A percentile compares a stretch with the other conserved stretches of the same genome.
These are phyloP conservation scores for Epizoanthus ramosus DNA, from an alignment of 92 coral and sea anemone species.

Conservation along the genomic window DNA sequence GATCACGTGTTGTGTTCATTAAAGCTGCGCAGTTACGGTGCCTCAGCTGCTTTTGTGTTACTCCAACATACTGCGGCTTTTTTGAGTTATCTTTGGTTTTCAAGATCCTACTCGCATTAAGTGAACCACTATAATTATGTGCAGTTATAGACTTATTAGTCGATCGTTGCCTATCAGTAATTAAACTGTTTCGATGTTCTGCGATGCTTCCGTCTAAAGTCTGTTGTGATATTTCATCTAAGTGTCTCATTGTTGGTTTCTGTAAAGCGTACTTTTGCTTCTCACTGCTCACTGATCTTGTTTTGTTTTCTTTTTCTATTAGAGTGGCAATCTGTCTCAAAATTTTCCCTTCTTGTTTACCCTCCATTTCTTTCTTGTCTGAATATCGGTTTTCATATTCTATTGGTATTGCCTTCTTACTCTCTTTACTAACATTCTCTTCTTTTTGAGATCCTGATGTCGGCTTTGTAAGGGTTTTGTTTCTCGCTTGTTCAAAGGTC, in stretches of 20 bases:
- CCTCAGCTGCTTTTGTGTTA: slow-evolving; percentile 50
- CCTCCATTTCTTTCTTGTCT: slow-evolving; percentile 12
- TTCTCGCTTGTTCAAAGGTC: neutral
- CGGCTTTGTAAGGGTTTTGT: neutral
- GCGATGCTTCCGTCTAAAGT: neutral
- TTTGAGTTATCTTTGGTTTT: neutral
- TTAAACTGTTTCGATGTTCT: neutral
- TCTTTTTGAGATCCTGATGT: neutral
- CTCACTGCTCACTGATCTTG: neutral
- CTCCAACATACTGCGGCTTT: slow-evolving; percentile 7
- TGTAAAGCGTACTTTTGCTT: neutral
- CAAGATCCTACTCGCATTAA: neutral
- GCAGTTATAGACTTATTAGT: neutral
- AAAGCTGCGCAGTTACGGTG: slow-evolving; percentile 60
- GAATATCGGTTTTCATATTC: neutral
- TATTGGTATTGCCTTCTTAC: neutral
- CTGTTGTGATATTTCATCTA: neutral
- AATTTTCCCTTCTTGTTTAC: neutral
- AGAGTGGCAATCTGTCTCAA: neutral
- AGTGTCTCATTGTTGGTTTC: neutral
- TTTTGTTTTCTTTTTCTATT: neutral
- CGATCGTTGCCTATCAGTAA: neutral
- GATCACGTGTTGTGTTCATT: slow-evolving; percentile 32
- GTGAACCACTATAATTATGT: neutral
- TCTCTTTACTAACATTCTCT: neutral